Evolutionary conservation across 2,888 invertebrate genomes (phyloP), one percentile per base, ranked within the genome.

Genomic region (Eristalinus aeneus): DNA sequence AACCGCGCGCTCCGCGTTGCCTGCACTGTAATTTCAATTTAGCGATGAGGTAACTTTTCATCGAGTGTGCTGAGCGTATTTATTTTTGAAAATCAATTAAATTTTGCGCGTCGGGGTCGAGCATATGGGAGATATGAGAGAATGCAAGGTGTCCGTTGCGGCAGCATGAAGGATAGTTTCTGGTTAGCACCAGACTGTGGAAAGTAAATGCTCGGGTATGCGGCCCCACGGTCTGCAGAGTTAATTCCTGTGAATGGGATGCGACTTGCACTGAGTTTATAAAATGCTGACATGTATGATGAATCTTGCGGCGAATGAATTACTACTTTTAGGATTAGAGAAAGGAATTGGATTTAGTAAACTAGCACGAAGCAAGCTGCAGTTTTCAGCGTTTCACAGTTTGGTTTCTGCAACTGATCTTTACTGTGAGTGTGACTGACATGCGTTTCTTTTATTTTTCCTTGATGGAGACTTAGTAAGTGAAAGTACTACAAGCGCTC

Each of bases 31-130:
- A 58, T 72, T 64, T 32, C n/a, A 46, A 69, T 76, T 63, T 69
- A 63, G 76, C 63, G 76, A 69, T 69, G 61, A 77, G 27, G 76
- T 77, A 69, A 69, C 63, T 68, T 34, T 68, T 68, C 39, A 58
- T 58, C 34, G 20, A 5, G n/a, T 54, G n/a, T 22, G 46, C 31
- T n/a, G 63, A 53, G 23, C 10, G n/a, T 20, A 34, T 34, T 73
- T 67, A 46, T 27, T 53, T 22, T 36, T 60, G 69, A 16, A 69
- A 60, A 58, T 39, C 34, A 39, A 56, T 27, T 22, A 56, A 23
- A 27, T 56, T 56, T 56, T 39, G 12, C 22, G 23, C 11, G 10
- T 23, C 56, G 23, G 23, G 46, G 46, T 46, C 46, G 56, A 56
- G 11, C 22, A 3, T 23, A 22, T 6, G 46, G 6, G 27, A 27